Evolutionary conservation across 92 coral and sea anemone genomes (phyloP), one percentile per base, ranked within the genome.

Genomic region (Phenganax stokvisi): DNA sequence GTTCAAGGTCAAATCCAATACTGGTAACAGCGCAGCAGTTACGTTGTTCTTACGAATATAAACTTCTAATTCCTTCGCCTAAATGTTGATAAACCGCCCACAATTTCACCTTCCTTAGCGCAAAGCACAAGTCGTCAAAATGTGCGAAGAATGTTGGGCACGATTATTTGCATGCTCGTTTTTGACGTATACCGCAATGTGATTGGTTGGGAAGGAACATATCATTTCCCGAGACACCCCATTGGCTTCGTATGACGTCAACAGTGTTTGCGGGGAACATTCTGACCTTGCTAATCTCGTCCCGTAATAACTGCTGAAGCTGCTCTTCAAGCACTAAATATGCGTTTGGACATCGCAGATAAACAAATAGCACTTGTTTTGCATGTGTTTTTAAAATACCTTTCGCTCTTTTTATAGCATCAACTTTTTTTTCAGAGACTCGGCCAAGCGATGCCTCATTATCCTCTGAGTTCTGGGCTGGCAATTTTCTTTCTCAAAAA

Each of bases 191-290:
- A 0, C 55, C 44, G 58, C 54, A 15, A 53, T 65, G 7, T 79
- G 83, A 79, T 79, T 79, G 83, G 83, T 51, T 79, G 71, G 25
- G 44, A 28, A 16, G 57, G 12, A 79, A 62, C 83, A 63, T 68
- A 20, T 60, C 83, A 79, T 65, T 79, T 79, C 83, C 74, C 63
- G 62, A 79, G 83, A 79, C 83, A 79, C 74, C 71, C 83, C 51
- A 79, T 64, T 79, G 74, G 83, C 63, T 63, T 79, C 28, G 16
- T 60, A 79, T 79, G 83, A 79, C 83, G 83, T 79, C 68, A 77
- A 9, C 29, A 79, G 11, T 54, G 59, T 77, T 64, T 79, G 83
- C 62, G 83, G 83, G 15, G 61, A 7, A 79, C 69, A 59, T 37
- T 56, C 55, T 54, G 77, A 73, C 77, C 77, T 73, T 73, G 59